These are phyloP conservation scores for Aselliscus stoliczkanus DNA, from an alignment of 2,797 vertebrate species.

Conservation along the genomic window DNA sequence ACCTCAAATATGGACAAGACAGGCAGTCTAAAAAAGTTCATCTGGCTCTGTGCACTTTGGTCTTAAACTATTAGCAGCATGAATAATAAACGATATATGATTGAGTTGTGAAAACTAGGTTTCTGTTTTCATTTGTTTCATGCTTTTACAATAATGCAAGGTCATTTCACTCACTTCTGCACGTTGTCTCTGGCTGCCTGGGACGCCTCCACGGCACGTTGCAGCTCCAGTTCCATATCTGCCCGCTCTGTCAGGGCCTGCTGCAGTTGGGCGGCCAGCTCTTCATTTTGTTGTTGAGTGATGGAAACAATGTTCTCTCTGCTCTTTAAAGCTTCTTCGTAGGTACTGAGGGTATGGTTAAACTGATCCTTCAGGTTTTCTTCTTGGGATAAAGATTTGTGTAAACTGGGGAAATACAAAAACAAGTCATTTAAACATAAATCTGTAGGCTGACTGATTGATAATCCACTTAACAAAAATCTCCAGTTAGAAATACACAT, in stretches of 20 bases:
- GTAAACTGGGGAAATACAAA: conserved; percentile 80
- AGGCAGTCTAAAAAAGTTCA: not conserved
- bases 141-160: conserved; percentile 31
- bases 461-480: not conserved
- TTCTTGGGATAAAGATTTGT: conserved; percentile 84
- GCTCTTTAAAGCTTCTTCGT: conserved; percentile 74
- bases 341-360: conserved; percentile 69
- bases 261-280: conserved; percentile 84
- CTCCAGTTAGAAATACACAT: not conserved
- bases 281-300: conserved; percentile 79
- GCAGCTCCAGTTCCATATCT: conserved; percentile 84
- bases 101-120: not conserved
- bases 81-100: not conserved
- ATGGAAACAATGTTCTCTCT: conserved; percentile 77
- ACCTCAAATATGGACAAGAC: not conserved
- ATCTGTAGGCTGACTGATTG: not conserved
- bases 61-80: not conserved
- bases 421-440: conserved; percentile 34
- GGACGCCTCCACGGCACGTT: conserved; percentile 81
- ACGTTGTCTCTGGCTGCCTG: conserved; percentile 87
- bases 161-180: conserved; percentile 85
- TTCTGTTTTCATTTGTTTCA: not conserved
- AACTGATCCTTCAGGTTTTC: conserved; percentile 78
- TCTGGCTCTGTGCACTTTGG: not conserved
- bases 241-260: conserved; percentile 84